Evolutionary conservation across 2,797 vertebrate species (phyloP).

Genomic region (Acanthis flammea): DNA sequence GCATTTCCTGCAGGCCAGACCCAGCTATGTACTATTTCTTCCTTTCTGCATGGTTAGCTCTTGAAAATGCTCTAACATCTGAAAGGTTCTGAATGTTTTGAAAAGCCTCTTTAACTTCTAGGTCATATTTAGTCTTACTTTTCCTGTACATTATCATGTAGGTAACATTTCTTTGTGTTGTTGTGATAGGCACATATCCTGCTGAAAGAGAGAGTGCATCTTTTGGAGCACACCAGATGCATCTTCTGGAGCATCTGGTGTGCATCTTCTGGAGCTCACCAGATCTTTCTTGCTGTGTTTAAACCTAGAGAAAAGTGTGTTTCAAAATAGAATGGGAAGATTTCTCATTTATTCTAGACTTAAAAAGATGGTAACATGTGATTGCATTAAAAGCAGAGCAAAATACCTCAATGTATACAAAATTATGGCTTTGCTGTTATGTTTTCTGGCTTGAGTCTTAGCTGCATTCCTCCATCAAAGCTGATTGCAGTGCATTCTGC

Average conservation of each 20-base stretch:
- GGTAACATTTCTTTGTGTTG: neutral
- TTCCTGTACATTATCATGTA: neutral
- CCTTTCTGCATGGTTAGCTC: neutral
- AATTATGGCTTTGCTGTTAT: neutral
- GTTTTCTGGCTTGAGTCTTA: neutral
- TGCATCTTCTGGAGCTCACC: neutral
- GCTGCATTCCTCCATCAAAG: neutral
- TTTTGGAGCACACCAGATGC: neutral
- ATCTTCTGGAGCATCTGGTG: neutral
- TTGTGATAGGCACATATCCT: fast-evolving
- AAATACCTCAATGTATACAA: neutral
- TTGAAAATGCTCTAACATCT: neutral
- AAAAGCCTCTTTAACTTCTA: neutral
- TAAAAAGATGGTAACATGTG: neutral
- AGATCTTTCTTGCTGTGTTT: neutral
- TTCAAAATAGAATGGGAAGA: neutral
- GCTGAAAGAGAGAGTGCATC: neutral
- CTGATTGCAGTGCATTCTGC: neutral
- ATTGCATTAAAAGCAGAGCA: neutral
- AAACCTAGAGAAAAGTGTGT: neutral
- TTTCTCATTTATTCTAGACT: neutral
- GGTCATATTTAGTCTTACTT: neutral
- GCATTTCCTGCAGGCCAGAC: neutral
- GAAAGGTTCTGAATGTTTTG: neutral
- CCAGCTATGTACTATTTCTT: neutral